Evolutionary conservation across 2,113 vertebrate genomes (phyloP).

Genomic region (Hystrix brachyura): DNA sequence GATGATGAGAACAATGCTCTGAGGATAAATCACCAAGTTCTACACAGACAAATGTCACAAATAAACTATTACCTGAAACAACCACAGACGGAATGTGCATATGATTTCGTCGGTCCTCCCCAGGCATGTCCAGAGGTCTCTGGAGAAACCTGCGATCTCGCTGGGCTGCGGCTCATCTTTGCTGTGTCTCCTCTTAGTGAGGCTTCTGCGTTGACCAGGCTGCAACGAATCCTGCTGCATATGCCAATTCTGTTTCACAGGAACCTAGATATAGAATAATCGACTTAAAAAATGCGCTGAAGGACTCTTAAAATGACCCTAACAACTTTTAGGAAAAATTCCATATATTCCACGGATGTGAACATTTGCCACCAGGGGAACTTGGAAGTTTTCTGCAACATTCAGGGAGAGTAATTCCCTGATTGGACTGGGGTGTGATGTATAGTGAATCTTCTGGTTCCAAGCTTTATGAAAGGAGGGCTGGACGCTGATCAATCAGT

Average conservation of each 20-base stretch:
- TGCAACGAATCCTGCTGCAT: not conserved
- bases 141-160: not conserved
- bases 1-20: not conserved
- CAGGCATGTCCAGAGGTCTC: not conserved
- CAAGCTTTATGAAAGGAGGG: not conserved
- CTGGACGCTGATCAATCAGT: not conserved
- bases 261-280: not conserved
- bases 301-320: not conserved
- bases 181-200: not conserved
- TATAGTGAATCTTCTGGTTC: not conserved
- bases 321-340: not conserved
- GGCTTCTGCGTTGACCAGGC: not conserved
- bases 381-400: not conserved
- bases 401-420: not conserved
- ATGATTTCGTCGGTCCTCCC: not conserved
- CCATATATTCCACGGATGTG: not conserved
- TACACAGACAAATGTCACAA: not conserved
- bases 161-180: not conserved
- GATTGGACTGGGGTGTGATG: not conserved
- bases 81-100: not conserved
- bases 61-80: not conserved
- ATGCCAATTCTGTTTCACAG: not conserved
- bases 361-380: not conserved
- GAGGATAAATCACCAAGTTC: not conserved
- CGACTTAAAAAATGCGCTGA: not conserved